Evolutionary conservation across 2,797 vertebrate genomes (phyloP).

Genomic region (Decapterus maruadsi): DNA sequence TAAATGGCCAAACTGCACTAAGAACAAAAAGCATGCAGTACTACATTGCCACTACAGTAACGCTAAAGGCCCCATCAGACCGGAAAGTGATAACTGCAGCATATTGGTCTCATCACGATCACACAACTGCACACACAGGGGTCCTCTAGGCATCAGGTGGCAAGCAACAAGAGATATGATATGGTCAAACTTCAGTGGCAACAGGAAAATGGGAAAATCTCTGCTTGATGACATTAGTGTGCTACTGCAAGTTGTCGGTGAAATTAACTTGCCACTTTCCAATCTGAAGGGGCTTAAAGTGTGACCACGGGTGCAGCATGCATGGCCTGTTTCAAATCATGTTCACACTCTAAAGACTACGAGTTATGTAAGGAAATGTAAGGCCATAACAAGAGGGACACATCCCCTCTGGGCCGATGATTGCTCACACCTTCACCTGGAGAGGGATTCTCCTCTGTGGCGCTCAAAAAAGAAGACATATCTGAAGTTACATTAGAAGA

Average conservation of each 20-base stretch:
- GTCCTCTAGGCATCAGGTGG: constrained; percentile 8
- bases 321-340: constrained; percentile 16
- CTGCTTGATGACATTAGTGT: not conserved
- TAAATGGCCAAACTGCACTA: constrained; percentile 19
- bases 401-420: not conserved
- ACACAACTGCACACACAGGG: constrained; percentile 3
- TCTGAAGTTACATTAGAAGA: constrained; percentile 1
- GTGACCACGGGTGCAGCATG: constrained; percentile 34
- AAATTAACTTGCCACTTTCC: constrained; percentile 28
- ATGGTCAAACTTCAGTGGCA: constrained; percentile 14
- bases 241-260: constrained; percentile 2
- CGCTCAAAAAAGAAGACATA: constrained; percentile 16
- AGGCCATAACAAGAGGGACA: not conserved
- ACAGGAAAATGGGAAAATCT: not conserved
- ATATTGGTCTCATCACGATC: constrained; percentile 8
- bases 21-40: constrained; percentile 34
- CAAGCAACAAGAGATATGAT: not conserved
- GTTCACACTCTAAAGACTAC: constrained; percentile 4
- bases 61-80: constrained; percentile 30
- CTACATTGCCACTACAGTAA: constrained; percentile 21
- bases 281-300: constrained; percentile 41
- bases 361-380: not conserved
- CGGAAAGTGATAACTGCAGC: constrained; percentile 38
- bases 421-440: constrained; percentile 15
- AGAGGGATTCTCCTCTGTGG: constrained; percentile 32